A percentile compares a stretch with the other conserved stretches of the same genome.
These are phyloP conservation scores for Archegozetes longisetosus DNA, from an alignment of 1,140 invertebrate genomes.

Conservation along the genomic window DNA sequence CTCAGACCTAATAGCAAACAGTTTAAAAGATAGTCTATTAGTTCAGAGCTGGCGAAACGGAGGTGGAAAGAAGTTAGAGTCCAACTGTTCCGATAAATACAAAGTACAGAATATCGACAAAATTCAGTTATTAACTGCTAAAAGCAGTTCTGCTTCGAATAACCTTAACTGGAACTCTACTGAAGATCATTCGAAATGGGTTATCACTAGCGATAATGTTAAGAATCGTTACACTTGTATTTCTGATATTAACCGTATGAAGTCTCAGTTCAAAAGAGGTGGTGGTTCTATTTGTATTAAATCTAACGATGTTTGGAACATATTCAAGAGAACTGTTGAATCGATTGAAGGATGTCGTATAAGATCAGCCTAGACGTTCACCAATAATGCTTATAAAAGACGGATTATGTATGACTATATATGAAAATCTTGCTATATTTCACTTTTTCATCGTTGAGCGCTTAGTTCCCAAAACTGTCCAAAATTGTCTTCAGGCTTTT, in stretches of 20 bases:
- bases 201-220: slow-evolving; percentile 41
- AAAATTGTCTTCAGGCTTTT: too few species aligned
- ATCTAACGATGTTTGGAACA: slow-evolving; percentile 34
- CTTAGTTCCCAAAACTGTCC: too few species aligned
- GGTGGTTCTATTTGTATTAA: slow-evolving; percentile 63
- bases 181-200: slow-evolving; percentile 84
- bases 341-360: slow-evolving; percentile 18
- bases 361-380: too few species aligned
- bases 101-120: slow-evolving; percentile 27
- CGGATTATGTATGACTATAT: too few species aligned
- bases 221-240: slow-evolving; percentile 57
- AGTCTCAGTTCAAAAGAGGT: slow-evolving; percentile 52
- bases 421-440: too few species aligned
- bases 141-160: slow-evolving; percentile 27
- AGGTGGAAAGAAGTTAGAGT: slow-evolving; percentile 33
- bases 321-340: slow-evolving; percentile 27
- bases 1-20: slow-evolving; percentile 54
- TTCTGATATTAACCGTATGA: slow-evolving; percentile 77
- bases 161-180: slow-evolving; percentile 46
- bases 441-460: too few species aligned
- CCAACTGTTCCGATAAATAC: slow-evolving; percentile 27
- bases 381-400: too few species aligned
- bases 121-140: slow-evolving; percentile 30
- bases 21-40: slow-evolving; percentile 47
- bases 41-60: slow-evolving; percentile 81